phyloP scores from a whole-genome alignment of 2,888 invertebrate species.

The Drosophila aldrichi region DNA sequence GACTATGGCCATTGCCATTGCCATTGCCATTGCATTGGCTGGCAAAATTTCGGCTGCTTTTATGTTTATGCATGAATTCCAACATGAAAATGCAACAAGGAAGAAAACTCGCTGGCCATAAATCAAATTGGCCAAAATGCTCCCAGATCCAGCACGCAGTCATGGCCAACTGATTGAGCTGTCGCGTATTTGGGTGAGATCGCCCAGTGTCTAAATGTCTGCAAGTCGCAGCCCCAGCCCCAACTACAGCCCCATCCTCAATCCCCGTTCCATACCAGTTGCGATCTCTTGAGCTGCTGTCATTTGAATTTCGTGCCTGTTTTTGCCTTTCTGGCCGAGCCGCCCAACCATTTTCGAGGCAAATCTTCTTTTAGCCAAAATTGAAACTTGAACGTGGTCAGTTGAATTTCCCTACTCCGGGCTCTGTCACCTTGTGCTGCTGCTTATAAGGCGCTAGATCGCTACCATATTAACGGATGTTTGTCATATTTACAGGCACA shows the following conservation, averaged over 20 bases:
- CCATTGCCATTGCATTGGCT: conserved; percentile 26
- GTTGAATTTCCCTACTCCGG: conserved; percentile 52
- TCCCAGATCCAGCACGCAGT: conserved; percentile 63
- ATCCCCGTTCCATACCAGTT: conserved; percentile 11
- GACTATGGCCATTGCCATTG: conserved; percentile 42
- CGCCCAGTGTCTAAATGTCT: conserved; percentile 68
- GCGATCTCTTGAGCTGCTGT: conserved; percentile 31
- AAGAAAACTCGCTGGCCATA: conserved; percentile 67
- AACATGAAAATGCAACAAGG: conserved; percentile 76
- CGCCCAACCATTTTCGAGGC: conserved; percentile 44
- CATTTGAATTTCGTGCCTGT: conserved; percentile 65
- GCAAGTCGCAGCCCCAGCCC: conserved; percentile 19
- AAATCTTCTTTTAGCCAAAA: conserved; percentile 40
- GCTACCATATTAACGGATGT: conserved; percentile 48
- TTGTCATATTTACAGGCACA: conserved; percentile 51
- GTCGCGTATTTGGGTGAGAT: conserved; percentile 78
- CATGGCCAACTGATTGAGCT: conserved; percentile 80
- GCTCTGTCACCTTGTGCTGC: conserved; percentile 36
- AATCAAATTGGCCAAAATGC: conserved; percentile 72
- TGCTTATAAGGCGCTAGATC: conserved; percentile 39
- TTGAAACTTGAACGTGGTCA: conserved; percentile 35
- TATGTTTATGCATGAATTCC: conserved; percentile 79
- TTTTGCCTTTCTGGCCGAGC: conserved; percentile 49
- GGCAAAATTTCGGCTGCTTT: conserved; percentile 73
- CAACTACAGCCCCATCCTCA: conserved; percentile 5